Evolutionary conservation across 2,888 invertebrate genomes (phyloP), one percentile per base, ranked within the genome.

Genomic region (Pogonocherus hispidulus): DNA sequence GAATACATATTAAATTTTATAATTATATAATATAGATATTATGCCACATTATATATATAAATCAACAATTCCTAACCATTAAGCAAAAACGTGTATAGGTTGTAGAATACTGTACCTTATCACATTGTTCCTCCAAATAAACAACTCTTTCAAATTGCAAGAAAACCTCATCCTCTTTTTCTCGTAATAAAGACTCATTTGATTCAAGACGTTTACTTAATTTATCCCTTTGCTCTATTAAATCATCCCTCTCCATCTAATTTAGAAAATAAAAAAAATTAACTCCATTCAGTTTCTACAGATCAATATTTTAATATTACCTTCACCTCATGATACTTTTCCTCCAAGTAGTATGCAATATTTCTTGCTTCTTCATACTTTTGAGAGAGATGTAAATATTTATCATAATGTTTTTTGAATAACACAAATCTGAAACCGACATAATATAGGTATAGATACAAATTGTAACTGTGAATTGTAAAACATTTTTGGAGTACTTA

Each of bases 261-360:
- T 63, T 65, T 9, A 18, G 54, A 49, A 70, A 63, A 41, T 5
- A 41, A 11, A 9, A 37, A 9, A 32, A 32, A 32, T 32, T 4
- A 32, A 32, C 11, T 9, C 1, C 32, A 32, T n/a, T n/a, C n/a
- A n/a, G n/a, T n/a, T n/a, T n/a, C n/a, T n/a, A n/a, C n/a, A n/a
- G n/a, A n/a, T n/a, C n/a, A n/a, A n/a, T n/a, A n/a, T n/a, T n/a
- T n/a, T n/a, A n/a, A n/a, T n/a, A n/a, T n/a, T 84, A 90, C 90
- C 88, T 90, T 90, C 75, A 90, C 88, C 85, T 90, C 90, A 78
- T 90, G 89, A 83, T 90, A 90, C 81, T 90, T 90, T 76, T 90
- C 90, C 78, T 90, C 90, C 74, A 90, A 82, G 80, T 90, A 90
- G 77, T 90, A 90, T 3, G 89, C 89, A 75, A 89, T 87, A 79